Conservation (phyloP, 2,797 vertebrate genomes). For the Melanotaenia parkinsoni region DNA sequence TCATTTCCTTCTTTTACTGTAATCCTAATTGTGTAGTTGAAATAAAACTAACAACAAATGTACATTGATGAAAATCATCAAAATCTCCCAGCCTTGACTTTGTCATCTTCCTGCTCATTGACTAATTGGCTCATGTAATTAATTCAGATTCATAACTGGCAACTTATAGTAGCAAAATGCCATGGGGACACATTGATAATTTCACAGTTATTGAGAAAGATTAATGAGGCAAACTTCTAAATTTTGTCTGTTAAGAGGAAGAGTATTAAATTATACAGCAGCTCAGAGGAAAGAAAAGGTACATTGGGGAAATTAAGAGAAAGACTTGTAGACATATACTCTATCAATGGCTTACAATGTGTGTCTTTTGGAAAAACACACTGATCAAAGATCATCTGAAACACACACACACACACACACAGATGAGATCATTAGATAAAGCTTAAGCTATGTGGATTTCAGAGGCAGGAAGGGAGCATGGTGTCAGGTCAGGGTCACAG, state of each 20-base stretch:
- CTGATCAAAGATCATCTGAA: conserved; percentile 24
- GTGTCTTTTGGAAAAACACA: conserved; percentile 20
- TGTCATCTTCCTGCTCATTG: not conserved
- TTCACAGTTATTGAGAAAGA: not conserved
- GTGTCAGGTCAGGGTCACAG: conserved; percentile 41
- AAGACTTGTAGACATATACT: conserved; percentile 15
- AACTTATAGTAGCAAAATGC: not conserved
- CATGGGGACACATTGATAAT: not conserved
- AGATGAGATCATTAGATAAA: conserved; percentile 32
- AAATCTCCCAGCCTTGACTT: not conserved
- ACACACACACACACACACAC: conserved; percentile 6
- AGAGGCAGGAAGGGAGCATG: not conserved
- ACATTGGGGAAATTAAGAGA: conserved; percentile 17
- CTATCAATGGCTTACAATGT: conserved; percentile 17
- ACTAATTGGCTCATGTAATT: not conserved
- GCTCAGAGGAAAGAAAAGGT: not conserved
- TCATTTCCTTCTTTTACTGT: not conserved
- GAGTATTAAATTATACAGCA: not conserved
- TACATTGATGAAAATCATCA: not conserved
- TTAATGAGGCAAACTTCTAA: conserved; percentile 19
- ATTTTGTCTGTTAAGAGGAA: not conserved
- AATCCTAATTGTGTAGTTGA: not conserved
- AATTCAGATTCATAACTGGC: not conserved
- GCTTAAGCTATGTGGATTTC: conserved; percentile 38
- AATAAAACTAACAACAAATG: not conserved